These are phyloP conservation scores for Zapus hudsonius DNA, from an alignment of 2,113 vertebrate species.

Conservation along the genomic window DNA sequence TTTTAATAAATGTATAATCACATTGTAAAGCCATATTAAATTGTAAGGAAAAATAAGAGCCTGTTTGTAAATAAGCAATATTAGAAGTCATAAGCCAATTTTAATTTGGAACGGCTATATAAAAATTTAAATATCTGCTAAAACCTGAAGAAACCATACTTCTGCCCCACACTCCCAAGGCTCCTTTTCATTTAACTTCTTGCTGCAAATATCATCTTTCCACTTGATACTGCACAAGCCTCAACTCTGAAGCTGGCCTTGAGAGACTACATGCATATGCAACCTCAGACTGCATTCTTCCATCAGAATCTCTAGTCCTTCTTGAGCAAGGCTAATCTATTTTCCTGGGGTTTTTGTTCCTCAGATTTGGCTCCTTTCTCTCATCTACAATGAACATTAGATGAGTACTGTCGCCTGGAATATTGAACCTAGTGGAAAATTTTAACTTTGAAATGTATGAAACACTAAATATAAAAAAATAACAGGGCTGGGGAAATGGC, in stretches of 20 bases:
- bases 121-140: constrained; percentile 26
- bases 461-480: neutral
- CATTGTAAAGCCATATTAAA: constrained; percentile 1
- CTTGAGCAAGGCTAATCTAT: neutral
- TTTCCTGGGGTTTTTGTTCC: neutral
- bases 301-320: constrained; percentile 9
- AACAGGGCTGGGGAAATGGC: no score
- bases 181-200: neutral
- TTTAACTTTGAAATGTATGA: neutral
- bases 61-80: constrained; percentile 46
- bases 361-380: neutral
- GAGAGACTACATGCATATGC: no score
- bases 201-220: neutral
- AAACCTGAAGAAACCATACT: constrained; percentile 7
- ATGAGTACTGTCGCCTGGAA: neutral
- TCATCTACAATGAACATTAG: neutral
- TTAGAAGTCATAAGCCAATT: constrained; percentile 11
- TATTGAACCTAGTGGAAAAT: neutral
- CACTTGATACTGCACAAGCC: neutral
- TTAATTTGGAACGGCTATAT: constrained; percentile 20
- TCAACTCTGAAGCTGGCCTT: no score
- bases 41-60: neutral
- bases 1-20: neutral
- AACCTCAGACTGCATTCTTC: no score
- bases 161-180: neutral